These are phyloP conservation scores for Penelope pileata DNA, from an alignment of 2,113 vertebrate species.

Conservation along the genomic window DNA sequence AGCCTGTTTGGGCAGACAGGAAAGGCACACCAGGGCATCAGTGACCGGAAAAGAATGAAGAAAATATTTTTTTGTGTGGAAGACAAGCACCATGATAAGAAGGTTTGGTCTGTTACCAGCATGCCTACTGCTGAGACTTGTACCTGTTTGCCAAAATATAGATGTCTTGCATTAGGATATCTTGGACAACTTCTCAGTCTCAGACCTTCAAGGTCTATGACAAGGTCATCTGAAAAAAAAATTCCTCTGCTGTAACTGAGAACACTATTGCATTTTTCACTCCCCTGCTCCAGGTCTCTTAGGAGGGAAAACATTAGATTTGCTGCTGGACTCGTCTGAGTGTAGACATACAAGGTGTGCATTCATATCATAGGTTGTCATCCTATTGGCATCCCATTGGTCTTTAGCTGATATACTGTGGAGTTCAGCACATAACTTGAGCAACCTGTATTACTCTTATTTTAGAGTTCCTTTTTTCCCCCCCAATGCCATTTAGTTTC, in stretches of 20 bases:
- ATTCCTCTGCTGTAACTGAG: not conserved
- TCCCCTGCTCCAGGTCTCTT: not conserved
- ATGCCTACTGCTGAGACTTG: not conserved
- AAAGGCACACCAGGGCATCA: not conserved
- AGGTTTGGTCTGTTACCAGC: not conserved
- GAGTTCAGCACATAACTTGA: not conserved
- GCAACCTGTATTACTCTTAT: not conserved
- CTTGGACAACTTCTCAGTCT: not conserved
- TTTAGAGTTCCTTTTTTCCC: not conserved
- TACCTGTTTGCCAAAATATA: not conserved
- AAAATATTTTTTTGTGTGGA: not conserved
- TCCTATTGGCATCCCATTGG: no score
- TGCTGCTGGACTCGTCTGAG: not conserved
- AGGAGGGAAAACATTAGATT: not conserved
- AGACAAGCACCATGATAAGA: not conserved
- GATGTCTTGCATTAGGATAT: not conserved
- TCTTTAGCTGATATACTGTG: not conserved
- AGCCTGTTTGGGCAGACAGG: not conserved
- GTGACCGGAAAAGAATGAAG: not conserved
- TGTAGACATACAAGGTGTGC: fast-evolving
- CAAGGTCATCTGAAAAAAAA: not conserved
- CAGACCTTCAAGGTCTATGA: not conserved
- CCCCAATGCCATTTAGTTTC: not conserved
- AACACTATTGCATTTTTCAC: not conserved
- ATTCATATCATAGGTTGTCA: not conserved